These are phyloP conservation scores for Drosophila formosana DNA, from an alignment of 2,888 invertebrate species.

Conservation along the genomic window DNA sequence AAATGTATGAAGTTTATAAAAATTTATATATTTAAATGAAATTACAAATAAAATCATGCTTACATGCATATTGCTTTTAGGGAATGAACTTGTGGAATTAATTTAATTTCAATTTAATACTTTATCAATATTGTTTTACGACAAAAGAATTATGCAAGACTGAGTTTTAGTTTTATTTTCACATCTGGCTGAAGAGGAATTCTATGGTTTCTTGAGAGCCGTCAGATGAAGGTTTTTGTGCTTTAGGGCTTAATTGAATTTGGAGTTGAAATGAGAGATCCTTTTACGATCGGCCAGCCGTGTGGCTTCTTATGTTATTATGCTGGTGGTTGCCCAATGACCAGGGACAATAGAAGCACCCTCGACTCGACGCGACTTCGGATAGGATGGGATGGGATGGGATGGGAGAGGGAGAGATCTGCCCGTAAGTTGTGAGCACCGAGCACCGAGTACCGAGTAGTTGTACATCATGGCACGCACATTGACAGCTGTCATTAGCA, in stretches of 20 bases:
- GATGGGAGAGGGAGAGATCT: background rate
- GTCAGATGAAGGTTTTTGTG: background rate
- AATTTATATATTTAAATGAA: too few species aligned
- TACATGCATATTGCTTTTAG: too few species aligned
- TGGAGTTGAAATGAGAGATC: slow-evolving; percentile 6
- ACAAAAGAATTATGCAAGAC: too few species aligned
- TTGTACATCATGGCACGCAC: slow-evolving; percentile 76
- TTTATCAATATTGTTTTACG: too few species aligned
- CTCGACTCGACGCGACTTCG: slow-evolving; percentile 15
- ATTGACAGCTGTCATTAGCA: slow-evolving; percentile 81
- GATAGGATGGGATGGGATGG: background rate
- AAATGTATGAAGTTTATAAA: too few species aligned
- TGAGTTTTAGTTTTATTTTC: too few species aligned
- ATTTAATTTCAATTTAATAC: too few species aligned
- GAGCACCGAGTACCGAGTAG: slow-evolving; percentile 23
- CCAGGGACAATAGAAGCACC: slow-evolving; percentile 37
- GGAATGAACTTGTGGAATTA: too few species aligned
- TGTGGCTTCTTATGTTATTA: slow-evolving; percentile 5
- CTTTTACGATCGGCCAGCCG: background rate
- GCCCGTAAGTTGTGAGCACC: background rate
- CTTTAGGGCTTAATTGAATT: slow-evolving; percentile 1
- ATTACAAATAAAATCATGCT: too few species aligned
- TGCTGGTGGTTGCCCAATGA: slow-evolving; percentile 41
- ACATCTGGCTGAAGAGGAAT: too few species aligned
- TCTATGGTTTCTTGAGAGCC: too few species aligned